Base-by-base conservation (phyloP, 2,888 invertebrate genomes). In the Tenthredo scrophulariae region DNA sequence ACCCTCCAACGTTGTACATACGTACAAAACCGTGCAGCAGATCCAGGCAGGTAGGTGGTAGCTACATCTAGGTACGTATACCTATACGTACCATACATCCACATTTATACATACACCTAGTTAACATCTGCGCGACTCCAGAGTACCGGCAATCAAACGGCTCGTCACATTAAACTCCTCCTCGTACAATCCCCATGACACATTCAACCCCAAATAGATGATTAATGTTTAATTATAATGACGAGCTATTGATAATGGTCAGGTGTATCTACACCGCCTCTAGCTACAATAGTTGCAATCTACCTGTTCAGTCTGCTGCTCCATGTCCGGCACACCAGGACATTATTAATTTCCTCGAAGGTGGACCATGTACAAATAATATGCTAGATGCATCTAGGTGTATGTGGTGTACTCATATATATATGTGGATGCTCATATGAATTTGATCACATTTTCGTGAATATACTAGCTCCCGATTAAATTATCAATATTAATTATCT, bases 221-320 rank as follows among this genome's bases (percentile, higher is more conserved):
- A 89, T 89, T 88, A 89, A 88, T 88, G 88, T 88, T 89, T 87
- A 88, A 89, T 88, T 88, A 88, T 88, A 89, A 89, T 88, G 87
- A 88, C 87, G 86, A 85, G 86, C 88, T 87, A 88, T 87, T 83
- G 83, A 83, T 83, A 83, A 67, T 65, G 67, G 83, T 70, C 83
- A 70, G 46, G 62, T 33, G 46, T 67, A 80, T 77, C 50, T 33
- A 33, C 50, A 54, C 50, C 50, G 54, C 77, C 77, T 29, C 50
- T 50, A 33, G 77, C n/a, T 29, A 46, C 22, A n/a, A 54, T 37
- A 13, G 37, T 70, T 37, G 22, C 22, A 43, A 7, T 72, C n/a
- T 22, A 72, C 10, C 29, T 15, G 7, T 6, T 15, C 33, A 43
- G n/a, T 22, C 18, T 50, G n/a, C 54, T n/a, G n/a, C 7, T 54